Evolutionary conservation across 2,113 vertebrate genomes (phyloP).

Genomic region (Verasper variegatus): DNA sequence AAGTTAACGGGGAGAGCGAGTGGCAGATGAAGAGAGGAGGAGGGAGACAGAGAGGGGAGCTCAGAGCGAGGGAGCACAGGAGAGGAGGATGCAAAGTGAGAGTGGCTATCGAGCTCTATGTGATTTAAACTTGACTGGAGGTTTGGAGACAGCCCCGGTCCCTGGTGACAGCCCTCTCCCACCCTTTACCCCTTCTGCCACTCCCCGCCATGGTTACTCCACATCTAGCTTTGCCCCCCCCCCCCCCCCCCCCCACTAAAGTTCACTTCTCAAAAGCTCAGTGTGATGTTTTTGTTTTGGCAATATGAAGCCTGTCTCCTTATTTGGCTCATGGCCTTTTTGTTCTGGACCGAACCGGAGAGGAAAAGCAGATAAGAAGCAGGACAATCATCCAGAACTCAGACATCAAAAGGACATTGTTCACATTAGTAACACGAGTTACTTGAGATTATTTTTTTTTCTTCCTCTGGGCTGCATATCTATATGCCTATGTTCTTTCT

Average conservation of each 20-base stretch:
- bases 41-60: constrained; percentile 13
- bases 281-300: constrained; percentile 72
- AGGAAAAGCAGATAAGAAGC: constrained; percentile 42
- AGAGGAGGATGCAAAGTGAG: constrained; percentile 70
- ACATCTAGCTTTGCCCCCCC: constrained; percentile 36
- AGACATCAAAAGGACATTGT: constrained; percentile 80
- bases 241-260: constrained; percentile 26
- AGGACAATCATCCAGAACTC: constrained; percentile 61
- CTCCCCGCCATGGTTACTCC: constrained; percentile 63
- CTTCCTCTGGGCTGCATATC: constrained; percentile 28
- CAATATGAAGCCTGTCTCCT: constrained; percentile 77
- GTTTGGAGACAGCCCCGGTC: constrained; percentile 81
- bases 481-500: constrained; percentile 56
- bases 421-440: constrained; percentile 39
- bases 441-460: neutral
- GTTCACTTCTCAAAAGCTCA: constrained; percentile 75
- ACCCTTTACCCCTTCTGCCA: constrained; percentile 50
- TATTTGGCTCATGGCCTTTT: constrained; percentile 85
- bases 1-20: neutral
- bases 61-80: constrained; percentile 37
- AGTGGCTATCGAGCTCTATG: constrained; percentile 53
- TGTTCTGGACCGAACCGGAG: constrained; percentile 19
- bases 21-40: neutral
- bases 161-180: constrained; percentile 78
- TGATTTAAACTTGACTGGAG: constrained; percentile 82